Evolutionary conservation across 2,113 vertebrate species (phyloP), one percentile per base, ranked within the genome.

Genomic region (Vulpes ferrilata): DNA sequence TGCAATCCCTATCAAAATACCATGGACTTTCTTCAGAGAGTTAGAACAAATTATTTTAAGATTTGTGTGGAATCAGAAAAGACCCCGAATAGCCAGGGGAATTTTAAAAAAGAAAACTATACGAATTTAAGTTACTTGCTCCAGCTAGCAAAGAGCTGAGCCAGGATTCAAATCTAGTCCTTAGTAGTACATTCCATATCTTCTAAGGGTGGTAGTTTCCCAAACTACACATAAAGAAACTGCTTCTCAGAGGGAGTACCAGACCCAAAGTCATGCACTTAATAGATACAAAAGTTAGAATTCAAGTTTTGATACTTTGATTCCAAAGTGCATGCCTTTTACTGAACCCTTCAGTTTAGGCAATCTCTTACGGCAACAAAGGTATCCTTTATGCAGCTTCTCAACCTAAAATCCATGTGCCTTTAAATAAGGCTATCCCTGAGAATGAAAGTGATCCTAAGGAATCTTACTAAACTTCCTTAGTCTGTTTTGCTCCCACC

Each of bases 231-330:
- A 43, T 57, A 87, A 86, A 82, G 23, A 93, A 96, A 51, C 59
- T 65, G n/a, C 12, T 64, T 55, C 76, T 92, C 15, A 64, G 43
- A 48, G n/a, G 91, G 16, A 11, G 15, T 2, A 35, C 20, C 83
- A 95, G 53, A 12, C 43, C 9, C 55, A 90, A 93, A 88, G 73
- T 82, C 57, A 90, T 23, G 64, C 8, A 67, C 17, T 82, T 38
- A 64, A 43, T 48, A 96, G 62, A 59, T 32, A 85, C 1, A 92
- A 82, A 86, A 91, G 16, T 59, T 67, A 84, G 76, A 92, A 90
- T 88, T 65, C 48, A 84, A 90, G 23, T 84, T 87, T 93, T 78
- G 19, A 57, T 89, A 74, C 57, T 90, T 90, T 87, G 62, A 80
- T 93, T 81, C 12, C 25, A 53, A 93, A 69, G 4, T 27, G 1